Evolutionary conservation across 2,888 invertebrate genomes (phyloP).

Genomic region (Bellardia bayeri): DNA sequence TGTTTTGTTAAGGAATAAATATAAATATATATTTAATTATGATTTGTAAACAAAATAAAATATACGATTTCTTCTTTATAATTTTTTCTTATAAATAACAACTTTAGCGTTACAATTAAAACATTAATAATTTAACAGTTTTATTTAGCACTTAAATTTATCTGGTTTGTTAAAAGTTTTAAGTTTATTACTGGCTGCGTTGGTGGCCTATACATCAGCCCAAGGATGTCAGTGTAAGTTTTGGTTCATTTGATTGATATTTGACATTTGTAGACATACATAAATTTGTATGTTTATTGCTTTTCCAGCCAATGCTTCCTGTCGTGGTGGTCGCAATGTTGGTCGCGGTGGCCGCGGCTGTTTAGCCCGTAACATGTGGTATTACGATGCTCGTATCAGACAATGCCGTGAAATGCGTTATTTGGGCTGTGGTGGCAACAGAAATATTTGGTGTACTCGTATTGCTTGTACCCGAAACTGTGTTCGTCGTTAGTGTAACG

Average conservation of each 20-base stretch:
- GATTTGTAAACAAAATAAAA: too few species aligned
- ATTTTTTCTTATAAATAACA: conserved; percentile 9
- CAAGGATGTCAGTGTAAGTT: conserved; percentile 44
- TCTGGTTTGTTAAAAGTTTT: conserved; percentile 1
- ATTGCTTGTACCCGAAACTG: conserved; percentile 22
- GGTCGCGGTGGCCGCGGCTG: conserved; percentile 30
- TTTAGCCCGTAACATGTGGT: conserved; percentile 37
- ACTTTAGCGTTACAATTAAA: neutral
- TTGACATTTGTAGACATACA: too few species aligned
- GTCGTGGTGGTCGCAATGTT: neutral
- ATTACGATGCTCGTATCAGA: conserved; percentile 43
- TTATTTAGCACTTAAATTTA: too few species aligned
- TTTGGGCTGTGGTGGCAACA: conserved; percentile 65
- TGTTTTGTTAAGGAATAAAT: too few species aligned
- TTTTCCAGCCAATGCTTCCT: conserved; percentile 39
- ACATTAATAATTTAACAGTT: neutral
- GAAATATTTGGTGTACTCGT: conserved; percentile 61
- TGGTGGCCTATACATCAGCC: conserved; percentile 38
- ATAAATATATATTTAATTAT: too few species aligned
- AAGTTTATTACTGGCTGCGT: neutral
- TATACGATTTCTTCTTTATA: too few species aligned
- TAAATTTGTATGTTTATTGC: neutral
- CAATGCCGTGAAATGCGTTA: conserved; percentile 53
- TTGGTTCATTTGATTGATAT: neutral
- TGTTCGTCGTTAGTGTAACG: conserved; percentile 10